These are phyloP conservation scores for Odocoileus hemionus DNA, from an alignment of 2,113 vertebrate genomes.

Conservation along the genomic window DNA sequence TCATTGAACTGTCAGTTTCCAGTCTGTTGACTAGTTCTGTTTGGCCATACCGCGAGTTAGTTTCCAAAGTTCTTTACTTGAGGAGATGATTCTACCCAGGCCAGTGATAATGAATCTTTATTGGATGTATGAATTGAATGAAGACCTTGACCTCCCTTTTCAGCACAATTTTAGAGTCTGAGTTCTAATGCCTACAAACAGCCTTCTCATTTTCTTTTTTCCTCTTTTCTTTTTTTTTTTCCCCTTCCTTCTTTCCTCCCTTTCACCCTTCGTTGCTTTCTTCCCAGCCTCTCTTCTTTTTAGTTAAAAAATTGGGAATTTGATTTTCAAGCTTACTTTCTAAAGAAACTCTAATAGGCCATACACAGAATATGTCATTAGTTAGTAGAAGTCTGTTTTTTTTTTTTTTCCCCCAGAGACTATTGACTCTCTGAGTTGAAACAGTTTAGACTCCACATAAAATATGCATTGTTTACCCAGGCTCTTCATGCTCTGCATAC, in stretches of 20 bases:
- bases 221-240: background rate
- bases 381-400: background rate
- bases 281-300: background rate
- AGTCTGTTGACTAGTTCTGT: background rate
- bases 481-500: constrained; percentile 65
- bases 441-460: constrained; percentile 63
- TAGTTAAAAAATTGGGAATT: background rate
- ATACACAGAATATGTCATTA: constrained; percentile 14
- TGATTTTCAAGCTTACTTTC: constrained; percentile 18
- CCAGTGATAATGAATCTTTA: background rate
- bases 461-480: constrained; percentile 55
- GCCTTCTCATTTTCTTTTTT: background rate
- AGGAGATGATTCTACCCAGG: background rate
- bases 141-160: background rate
- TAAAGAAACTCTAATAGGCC: background rate
- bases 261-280: too few species aligned
- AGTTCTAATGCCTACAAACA: background rate
- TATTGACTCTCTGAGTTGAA: constrained; percentile 46
- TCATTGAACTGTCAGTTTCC: background rate
- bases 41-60: background rate
- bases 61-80: background rate
- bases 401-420: background rate
- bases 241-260: too few species aligned
- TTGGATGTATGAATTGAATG: background rate
- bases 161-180: background rate